Base-by-base conservation (phyloP, 2,113 vertebrate species). In the Corythaeola cristata region DNA sequence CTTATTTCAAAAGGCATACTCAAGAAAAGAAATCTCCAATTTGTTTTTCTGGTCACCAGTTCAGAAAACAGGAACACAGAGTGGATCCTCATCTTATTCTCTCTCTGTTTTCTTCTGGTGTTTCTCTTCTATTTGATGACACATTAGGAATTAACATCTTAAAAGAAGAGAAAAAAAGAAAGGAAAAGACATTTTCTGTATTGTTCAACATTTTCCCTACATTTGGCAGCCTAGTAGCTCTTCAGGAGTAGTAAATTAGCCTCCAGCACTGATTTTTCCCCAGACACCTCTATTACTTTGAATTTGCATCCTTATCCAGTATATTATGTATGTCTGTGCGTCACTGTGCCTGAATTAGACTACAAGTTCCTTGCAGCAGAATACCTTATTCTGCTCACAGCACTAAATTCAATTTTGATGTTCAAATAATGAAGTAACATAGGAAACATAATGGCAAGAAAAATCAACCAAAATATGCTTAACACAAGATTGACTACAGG, bases 221-320 rank as follows among this genome's bases (percentile, higher is more conserved):
- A 39, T 56, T 90, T 69, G 85, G 33, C 53, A 90, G 60, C 32
- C 60, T 78, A 64, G 88, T 67, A 89, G 33, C 53, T 89, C 73
- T 80, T 95, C 73, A 93, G 72, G 39, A 94, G 53, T 41, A 84
- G 88, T 45, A 90, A 72, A 92, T 78, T 93, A 92, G 83, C 86
- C 86, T 73, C 69, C 66, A 95, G 90, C 66, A 92, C 73, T 87
- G 90, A 89, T 95, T 96, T 96, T 85, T 68, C 93, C 96, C 92
- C 49, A 93, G 93, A 52, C 60, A 75, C 90, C 35, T 92, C 79
- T 88, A 53, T 78, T 89, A 75, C 90, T 94, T 88, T 64, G 83
- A 75, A 92, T 96, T 87, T 94, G 68, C 88, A 94, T 90, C 90
- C 80, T 96, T 90, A 89, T 56, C 60, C 52, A 86, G 85, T 53